A percentile compares a stretch with the other conserved stretches of the same genome.
Conservation (phyloP, 2,113 vertebrate genomes). For the Syrmaticus mikado region DNA sequence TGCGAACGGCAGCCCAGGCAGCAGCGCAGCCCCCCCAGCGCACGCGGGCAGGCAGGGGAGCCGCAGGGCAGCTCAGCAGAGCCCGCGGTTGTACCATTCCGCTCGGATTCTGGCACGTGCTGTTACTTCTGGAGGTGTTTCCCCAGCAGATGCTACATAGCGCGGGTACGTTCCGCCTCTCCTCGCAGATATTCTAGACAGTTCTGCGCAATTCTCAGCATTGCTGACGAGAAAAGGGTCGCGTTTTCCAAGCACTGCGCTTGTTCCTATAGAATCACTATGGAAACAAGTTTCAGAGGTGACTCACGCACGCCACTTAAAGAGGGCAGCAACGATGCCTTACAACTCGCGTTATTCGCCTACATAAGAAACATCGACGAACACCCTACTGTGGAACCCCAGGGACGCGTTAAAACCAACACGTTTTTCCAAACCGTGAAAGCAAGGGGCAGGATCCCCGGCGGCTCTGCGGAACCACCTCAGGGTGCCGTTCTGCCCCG, state of each 20-base stretch:
- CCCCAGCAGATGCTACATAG: background rate
- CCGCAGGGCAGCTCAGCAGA: background rate
- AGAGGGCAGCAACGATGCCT: background rate
- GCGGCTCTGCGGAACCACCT: no score
- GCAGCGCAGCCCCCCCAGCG: background rate
- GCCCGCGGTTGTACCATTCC: background rate
- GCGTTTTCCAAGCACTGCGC: background rate
- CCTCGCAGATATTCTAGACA: background rate
- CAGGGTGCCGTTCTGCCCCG: no score
- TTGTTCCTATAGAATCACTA: conserved; percentile 47
- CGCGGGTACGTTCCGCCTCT: background rate
- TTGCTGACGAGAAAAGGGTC: background rate
- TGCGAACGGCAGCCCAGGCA: background rate
- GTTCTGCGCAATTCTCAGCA: conserved; percentile 1
- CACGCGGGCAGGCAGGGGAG: background rate
- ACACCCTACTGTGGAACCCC: background rate
- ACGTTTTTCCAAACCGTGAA: no score
- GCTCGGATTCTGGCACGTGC: background rate
- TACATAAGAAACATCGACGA: background rate
- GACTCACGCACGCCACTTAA: background rate
- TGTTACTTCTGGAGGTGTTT: background rate
- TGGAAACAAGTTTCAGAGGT: conserved; percentile 37
- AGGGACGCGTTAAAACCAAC: no score
- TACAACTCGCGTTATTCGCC: background rate
- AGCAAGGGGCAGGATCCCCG: no score